These are phyloP conservation scores for Muricea muricata DNA, from an alignment of 92 coral and sea anemone genomes.

Conservation along the genomic window DNA sequence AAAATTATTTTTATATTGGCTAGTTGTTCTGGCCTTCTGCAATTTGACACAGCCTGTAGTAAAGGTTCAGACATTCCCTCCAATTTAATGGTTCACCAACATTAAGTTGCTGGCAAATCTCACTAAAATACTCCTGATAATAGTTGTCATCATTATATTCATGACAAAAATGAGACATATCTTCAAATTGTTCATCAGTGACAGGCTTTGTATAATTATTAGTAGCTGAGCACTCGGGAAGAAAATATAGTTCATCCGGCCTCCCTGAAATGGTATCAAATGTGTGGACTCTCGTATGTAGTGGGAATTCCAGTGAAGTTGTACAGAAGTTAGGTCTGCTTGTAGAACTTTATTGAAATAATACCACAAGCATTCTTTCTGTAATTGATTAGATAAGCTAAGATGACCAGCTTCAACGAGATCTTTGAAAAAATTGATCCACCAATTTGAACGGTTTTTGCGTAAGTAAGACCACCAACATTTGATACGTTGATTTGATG, in stretches of 20 bases:
- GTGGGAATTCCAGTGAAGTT: slow-evolving; percentile 21
- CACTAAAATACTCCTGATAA: slow-evolving; percentile 63
- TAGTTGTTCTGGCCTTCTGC: background rate
- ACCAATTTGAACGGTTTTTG: slow-evolving; percentile 15
- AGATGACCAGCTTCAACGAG: slow-evolving; percentile 15
- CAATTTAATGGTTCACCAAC: background rate
- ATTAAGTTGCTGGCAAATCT: background rate
- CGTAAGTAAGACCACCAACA: slow-evolving; percentile 37
- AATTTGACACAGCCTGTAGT: background rate
- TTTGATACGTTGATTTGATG: slow-evolving; percentile 28
- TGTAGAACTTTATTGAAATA: slow-evolving; percentile 6
- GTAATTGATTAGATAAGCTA: background rate
- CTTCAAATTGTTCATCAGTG: slow-evolving; percentile 61
- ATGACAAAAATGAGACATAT: slow-evolving; percentile 66
- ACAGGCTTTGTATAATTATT: slow-evolving; percentile 63
- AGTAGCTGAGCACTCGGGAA: slow-evolving; percentile 65
- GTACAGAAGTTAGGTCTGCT: background rate
- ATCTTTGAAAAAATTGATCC: slow-evolving; percentile 34
- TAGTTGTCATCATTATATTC: slow-evolving; percentile 63
- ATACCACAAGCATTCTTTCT: slow-evolving; percentile 24
- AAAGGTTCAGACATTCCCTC: background rate
- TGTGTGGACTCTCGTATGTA: slow-evolving; percentile 19
- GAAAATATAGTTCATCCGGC: slow-evolving; percentile 62
- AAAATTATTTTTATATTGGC: too few species aligned
- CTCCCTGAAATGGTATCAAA: slow-evolving; percentile 66